Percentiles rank a stretch among this genome's conserved stretches.
Evolutionary conservation across 2,888 invertebrate species (phyloP).

Genomic region (Antitype chi): DNA sequence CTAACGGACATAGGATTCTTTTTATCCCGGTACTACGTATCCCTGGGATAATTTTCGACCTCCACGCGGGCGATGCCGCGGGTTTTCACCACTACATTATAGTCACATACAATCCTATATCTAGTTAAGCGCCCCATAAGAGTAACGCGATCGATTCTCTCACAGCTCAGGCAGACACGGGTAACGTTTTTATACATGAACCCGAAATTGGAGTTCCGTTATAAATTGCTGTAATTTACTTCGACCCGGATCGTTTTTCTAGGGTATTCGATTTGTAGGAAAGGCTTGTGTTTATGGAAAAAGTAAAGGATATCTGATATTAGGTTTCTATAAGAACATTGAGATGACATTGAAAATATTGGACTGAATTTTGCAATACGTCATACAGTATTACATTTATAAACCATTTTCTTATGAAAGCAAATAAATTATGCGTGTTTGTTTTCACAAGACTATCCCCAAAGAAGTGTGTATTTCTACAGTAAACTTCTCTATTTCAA

Average conservation of each 20-base stretch:
- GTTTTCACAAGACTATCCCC: no score
- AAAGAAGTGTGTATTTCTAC: not conserved
- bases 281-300: not conserved
- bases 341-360: not conserved
- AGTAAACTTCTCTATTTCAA: not conserved
- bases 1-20: not conserved
- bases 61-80: not conserved
- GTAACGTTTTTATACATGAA: conserved; percentile 33
- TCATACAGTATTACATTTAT: no score
- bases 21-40: not conserved
- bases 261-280: conserved; percentile 44
- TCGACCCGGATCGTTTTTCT: conserved; percentile 39
- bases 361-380: not conserved
- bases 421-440: no score
- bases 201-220: conserved; percentile 51
- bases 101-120: not conserved
- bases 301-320: conserved; percentile 10
- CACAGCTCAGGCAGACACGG: conserved; percentile 20
- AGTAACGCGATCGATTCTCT: conserved; percentile 26
- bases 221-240: conserved; percentile 59
- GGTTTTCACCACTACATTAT: not conserved
- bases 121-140: not conserved
- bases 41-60: not conserved
- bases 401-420: no score
- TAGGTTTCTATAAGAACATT: not conserved